Evolutionary conservation across 1,140 invertebrate genomes (phyloP).

Genomic region (Rhynchophorus ferrugineus): DNA sequence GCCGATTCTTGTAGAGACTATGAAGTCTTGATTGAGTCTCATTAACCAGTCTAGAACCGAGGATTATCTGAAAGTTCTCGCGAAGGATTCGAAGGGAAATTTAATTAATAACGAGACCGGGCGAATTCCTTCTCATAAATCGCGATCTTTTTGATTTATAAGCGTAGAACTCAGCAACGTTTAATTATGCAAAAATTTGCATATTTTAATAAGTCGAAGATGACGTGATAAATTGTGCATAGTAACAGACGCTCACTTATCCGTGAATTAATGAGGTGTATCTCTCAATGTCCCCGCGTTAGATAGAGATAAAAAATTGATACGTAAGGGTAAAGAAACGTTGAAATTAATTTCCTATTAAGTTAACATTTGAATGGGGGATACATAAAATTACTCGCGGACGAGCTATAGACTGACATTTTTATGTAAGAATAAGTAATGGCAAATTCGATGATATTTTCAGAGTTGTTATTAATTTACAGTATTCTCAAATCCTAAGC

Average conservation of each 20-base stretch:
- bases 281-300: background rate
- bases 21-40: too few relatives aligned
- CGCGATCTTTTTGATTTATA: background rate
- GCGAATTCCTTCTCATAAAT: background rate
- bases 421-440: too few relatives aligned
- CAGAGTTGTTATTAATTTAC: too few relatives aligned
- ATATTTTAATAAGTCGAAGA: background rate
- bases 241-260: background rate
- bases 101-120: background rate
- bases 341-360: background rate
- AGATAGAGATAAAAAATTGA: too few relatives aligned
- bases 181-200: background rate
- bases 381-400: too few relatives aligned
- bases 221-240: background rate
- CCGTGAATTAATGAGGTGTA: background rate
- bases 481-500: too few relatives aligned
- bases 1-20: too few relatives aligned
- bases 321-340: background rate
- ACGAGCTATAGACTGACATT: too few relatives aligned
- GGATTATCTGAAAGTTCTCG: background rate
- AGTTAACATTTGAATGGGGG: too few relatives aligned
- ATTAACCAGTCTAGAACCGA: too few relatives aligned
- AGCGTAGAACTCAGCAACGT: background rate
- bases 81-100: background rate
- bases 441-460: too few relatives aligned